These are phyloP conservation scores for Mesembrinibis cayennensis DNA, from an alignment of 2,113 vertebrate genomes.

Conservation along the genomic window DNA sequence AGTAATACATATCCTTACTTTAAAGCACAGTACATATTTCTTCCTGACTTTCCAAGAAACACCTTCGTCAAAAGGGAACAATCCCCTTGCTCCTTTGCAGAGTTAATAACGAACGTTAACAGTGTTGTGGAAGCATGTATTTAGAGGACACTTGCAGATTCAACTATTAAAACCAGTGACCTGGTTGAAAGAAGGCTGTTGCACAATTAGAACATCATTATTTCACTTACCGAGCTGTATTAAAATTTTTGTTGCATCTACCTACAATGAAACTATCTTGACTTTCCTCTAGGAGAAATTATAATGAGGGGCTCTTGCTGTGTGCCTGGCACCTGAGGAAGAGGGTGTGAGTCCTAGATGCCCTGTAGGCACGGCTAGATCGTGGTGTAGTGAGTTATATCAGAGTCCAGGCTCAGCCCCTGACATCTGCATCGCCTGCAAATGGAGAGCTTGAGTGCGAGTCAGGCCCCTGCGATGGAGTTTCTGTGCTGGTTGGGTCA, in stretches of 20 bases:
- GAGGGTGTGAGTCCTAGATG: too few relatives aligned
- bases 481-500: not conserved
- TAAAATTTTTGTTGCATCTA: not conserved
- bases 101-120: not conserved
- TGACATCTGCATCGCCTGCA: rapidly evolving
- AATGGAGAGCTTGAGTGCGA: not conserved
- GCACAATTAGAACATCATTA: not conserved
- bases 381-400: rapidly evolving
- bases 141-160: not conserved
- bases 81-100: conserved; percentile 35
- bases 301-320: not conserved
- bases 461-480: not conserved
- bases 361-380: not conserved
- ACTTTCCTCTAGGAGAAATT: not conserved
- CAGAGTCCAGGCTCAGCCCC: not conserved
- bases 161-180: not conserved
- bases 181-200: not conserved
- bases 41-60: conserved; percentile 6
- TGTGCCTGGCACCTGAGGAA: not conserved
- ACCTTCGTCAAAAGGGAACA: not conserved
- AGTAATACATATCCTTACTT: not conserved
- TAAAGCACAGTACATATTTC: not conserved
- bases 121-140: not conserved
- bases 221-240: not conserved
- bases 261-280: not conserved